Percentiles rank a stretch among this genome's conserved stretches.
phyloP scores from a whole-genome alignment of 2,888 invertebrate species.

The Tridacna gigas region DNA sequence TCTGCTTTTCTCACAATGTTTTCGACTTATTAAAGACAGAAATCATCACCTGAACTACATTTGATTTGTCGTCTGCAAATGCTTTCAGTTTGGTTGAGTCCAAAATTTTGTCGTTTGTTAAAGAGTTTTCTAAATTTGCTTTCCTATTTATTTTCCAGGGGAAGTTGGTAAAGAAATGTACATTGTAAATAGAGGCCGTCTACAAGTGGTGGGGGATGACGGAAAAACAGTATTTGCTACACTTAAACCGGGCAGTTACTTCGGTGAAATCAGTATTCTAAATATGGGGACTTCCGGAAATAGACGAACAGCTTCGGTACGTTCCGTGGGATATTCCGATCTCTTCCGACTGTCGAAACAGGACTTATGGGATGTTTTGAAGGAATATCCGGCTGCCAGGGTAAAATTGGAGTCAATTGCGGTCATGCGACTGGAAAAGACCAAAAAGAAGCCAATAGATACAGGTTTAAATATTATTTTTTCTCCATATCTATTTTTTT shows the following conservation, averaged over 20 bases:
- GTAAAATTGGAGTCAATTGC: conserved; percentile 97
- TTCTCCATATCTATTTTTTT: background rate
- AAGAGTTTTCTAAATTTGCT: background rate
- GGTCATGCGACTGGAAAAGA: conserved; percentile 98
- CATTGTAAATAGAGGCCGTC: conserved; percentile 96
- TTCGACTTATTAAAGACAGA: too few relatives aligned
- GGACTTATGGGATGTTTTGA: conserved; percentile 98
- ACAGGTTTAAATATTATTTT: conserved; percentile 67
- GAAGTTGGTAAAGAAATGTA: conserved; percentile 99
- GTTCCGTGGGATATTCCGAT: conserved; percentile 99
- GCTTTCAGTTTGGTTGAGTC: too few relatives aligned
- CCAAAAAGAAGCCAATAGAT: conserved; percentile 89
- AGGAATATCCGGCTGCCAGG: conserved; percentile 89
- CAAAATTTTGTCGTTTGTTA: too few relatives aligned
- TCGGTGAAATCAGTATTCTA: conserved; percentile 99
- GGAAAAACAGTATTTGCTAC: conserved; percentile 97
- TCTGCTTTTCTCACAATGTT: conserved; percentile 1
- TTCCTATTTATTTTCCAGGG: conserved; percentile 87
- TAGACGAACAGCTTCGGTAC: conserved; percentile 98
- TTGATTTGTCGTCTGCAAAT: too few relatives aligned
- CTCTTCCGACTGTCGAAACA: conserved; percentile 99
- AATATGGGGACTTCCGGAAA: conserved; percentile 97
- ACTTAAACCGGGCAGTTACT: conserved; percentile 99
- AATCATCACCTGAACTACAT: too few relatives aligned
- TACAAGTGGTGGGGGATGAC: conserved; percentile 91